Evolutionary conservation across 2,113 vertebrate species (phyloP).

Genomic region (Corythornis madagascariensis): DNA sequence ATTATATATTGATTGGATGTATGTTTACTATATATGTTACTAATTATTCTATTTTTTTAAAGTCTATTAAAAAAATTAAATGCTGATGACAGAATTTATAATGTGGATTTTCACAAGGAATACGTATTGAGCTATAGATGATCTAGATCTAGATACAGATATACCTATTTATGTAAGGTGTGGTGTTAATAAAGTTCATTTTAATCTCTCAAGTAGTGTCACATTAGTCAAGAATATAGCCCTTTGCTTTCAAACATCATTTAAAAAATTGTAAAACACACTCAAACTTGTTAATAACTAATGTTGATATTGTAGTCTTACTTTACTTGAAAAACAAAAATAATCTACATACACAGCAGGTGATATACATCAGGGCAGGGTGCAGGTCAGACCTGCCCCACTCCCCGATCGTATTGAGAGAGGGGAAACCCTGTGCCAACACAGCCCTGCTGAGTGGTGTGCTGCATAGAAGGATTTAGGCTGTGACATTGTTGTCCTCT

Average conservation of each 20-base stretch:
- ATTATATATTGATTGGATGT: not conserved
- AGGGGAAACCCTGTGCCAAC: not conserved
- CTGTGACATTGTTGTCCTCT: not conserved
- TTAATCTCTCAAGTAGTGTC: not conserved
- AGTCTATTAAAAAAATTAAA: not conserved
- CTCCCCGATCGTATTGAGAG: not conserved
- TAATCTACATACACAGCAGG: not conserved
- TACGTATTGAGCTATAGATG: not conserved
- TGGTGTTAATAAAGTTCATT: not conserved
- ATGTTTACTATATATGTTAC: not conserved
- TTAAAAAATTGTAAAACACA: not conserved
- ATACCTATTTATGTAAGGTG: not conserved
- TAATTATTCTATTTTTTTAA: not conserved
- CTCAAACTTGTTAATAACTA: not conserved
- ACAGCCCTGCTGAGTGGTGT: not conserved
- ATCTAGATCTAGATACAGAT: not conserved
- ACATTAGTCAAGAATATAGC: not conserved
- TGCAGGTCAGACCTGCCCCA: accelerated
- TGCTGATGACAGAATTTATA: not conserved
- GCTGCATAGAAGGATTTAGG: not conserved
- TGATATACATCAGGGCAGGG: not conserved
- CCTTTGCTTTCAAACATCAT: not conserved
- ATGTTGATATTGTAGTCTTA: not conserved
- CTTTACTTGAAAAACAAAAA: not conserved
- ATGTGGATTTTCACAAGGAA: not conserved